Base-by-base conservation (phyloP, 2,797 vertebrate species). In the Lutjanus argentimaculatus region DNA sequence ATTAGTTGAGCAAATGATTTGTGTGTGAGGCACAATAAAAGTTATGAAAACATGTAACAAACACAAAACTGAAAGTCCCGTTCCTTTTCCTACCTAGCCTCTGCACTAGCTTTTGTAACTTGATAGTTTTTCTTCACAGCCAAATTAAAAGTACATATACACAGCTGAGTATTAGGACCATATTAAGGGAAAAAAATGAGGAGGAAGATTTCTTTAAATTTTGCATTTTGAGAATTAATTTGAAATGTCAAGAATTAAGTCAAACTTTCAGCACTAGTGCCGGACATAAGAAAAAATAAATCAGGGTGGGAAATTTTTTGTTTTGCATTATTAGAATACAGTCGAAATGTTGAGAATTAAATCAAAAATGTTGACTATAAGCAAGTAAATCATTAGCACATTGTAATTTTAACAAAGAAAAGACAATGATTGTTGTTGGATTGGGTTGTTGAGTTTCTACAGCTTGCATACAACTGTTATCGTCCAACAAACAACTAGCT, bases 1-100 rank as follows among this genome's bases (percentile, higher is more conserved):
- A 80, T 69, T 56, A 51, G 49, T 36, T 74, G n/a, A 77, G 59
- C 4, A 77, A 72, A 86, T 22, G 15, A 75, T 72, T 76, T 68
- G 30, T 72, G 65, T 80, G 68, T 58, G 40, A 2, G 49, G 30
- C 65, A 76, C 67, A 80, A 71, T 72, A 48, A 70, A 72, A 67
- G 25, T 61, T 53, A 14, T 49, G 30, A 67, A 82, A 59, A 59
- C 42, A 57, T 13, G 36, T n/a, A 48, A 61, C 17, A 78, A 62
- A 72, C n/a, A 53, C 8, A 67, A 30, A 77, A 40, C 45, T 46
- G 40, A 36, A 49, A 15, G 52, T 67, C n/a, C 6, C 14, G 2
- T 59, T 42, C 68, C 30, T 52, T 67, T 65, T 53, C 36, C 40
- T 52, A 19, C 13, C 36, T 6, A 22, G 19, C 13, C 14, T 25